phyloP scores from a whole-genome alignment of 2,113 vertebrate genomes.

The Pterocles burchelli region DNA sequence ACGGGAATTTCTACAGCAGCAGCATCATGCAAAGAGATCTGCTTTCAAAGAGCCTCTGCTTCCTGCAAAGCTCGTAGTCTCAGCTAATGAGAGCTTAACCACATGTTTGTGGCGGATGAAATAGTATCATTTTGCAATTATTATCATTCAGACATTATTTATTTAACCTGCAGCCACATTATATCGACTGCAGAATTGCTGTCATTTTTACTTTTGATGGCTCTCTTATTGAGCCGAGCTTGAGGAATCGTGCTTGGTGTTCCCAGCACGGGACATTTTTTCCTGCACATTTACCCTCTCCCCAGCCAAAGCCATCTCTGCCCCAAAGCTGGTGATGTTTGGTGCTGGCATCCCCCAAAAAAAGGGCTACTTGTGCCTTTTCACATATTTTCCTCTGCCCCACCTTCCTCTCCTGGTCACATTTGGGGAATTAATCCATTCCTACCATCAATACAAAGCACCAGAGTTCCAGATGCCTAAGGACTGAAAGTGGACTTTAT shows the following conservation, averaged over 20 bases:
- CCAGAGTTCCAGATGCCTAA: background rate
- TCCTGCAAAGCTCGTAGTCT: conserved; percentile 2
- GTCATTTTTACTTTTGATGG: conserved; percentile 64
- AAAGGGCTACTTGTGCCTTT: background rate
- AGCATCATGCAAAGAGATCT: conserved; percentile 1
- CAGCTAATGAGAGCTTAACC: conserved; percentile 64
- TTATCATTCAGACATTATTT: conserved; percentile 63
- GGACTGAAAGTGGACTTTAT: background rate
- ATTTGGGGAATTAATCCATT: background rate
- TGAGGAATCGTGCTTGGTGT: background rate
- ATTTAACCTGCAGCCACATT: conserved; percentile 69
- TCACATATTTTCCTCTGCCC: background rate
- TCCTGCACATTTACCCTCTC: background rate
- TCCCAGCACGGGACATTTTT: background rate
- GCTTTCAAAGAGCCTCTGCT: conserved; percentile 7
- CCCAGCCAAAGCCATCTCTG: background rate
- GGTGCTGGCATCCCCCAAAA: accelerated
- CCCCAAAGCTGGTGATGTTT: background rate
- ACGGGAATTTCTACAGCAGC: conserved; percentile 12
- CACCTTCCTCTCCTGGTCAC: background rate
- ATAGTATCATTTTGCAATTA: conserved; percentile 69
- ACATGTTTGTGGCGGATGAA: conserved; percentile 59
- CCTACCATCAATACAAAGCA: background rate
- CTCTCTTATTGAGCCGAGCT: conserved; percentile 31
- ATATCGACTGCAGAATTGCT: conserved; percentile 69